Conservation (phyloP, 2,113 vertebrate species). For the Arenaria interpres region DNA sequence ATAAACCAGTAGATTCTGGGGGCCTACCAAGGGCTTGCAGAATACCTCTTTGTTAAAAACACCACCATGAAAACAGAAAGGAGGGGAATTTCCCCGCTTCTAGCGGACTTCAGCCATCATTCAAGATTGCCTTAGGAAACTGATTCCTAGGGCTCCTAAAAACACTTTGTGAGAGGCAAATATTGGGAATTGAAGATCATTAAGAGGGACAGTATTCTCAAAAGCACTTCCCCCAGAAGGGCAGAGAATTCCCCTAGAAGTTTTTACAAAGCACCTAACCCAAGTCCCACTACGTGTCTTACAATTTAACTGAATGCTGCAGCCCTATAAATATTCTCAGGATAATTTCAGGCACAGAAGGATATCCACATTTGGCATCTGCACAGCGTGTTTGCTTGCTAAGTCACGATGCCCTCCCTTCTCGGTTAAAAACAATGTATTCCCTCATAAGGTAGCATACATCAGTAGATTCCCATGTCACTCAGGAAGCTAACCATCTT, state of each 20-base stretch:
- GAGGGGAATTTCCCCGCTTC: neutral
- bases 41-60: neutral
- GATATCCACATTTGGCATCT: neutral
- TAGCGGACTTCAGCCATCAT: neutral
- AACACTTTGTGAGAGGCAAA: neutral
- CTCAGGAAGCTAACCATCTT: neutral
- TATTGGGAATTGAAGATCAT: neutral
- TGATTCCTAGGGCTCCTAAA: neutral
- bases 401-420: neutral
- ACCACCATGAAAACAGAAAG: neutral
- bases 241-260: neutral
- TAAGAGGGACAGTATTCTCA: neutral
- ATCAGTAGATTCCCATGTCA: neutral
- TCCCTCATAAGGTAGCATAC: neutral
- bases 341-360: neutral
- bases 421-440: rapidly evolving
- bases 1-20: neutral
- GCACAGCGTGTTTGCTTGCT: neutral
- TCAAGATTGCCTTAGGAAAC: neutral
- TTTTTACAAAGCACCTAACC: neutral
- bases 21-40: neutral
- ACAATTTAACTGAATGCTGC: neutral
- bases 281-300: neutral
- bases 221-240: neutral
- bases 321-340: neutral